Conservation (phyloP, 2,113 vertebrate genomes). For the Cyprinodon brontotheroides region DNA sequence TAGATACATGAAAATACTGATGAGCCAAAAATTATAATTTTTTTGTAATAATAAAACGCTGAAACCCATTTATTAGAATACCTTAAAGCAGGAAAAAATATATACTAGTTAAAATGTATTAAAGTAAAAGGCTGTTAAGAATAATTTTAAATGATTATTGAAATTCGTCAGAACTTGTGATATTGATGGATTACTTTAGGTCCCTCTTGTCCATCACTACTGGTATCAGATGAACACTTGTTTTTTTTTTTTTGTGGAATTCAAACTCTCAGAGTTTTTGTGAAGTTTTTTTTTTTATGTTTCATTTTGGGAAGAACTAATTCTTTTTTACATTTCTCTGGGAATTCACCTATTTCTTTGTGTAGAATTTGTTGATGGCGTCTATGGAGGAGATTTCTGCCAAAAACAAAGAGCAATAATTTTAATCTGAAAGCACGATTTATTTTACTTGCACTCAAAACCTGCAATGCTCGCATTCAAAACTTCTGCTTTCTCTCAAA, state of each 20-base stretch:
- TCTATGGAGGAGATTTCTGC: too few species aligned
- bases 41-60: not conserved
- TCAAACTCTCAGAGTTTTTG: not conserved
- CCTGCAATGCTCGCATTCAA: too few species aligned
- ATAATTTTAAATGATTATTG: not conserved
- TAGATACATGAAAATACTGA: too few species aligned
- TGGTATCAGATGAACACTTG: not conserved
- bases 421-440: too few species aligned
- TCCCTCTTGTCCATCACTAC: not conserved
- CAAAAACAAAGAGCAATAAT: too few species aligned
- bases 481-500: too few species aligned
- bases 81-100: not conserved
- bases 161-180: not conserved
- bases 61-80: not conserved
- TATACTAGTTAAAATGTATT: not conserved
- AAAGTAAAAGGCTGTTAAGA: not conserved
- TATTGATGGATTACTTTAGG: not conserved
- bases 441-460: too few species aligned
- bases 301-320: not conserved
- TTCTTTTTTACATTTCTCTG: not conserved
- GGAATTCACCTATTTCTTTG: not conserved
- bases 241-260: not conserved
- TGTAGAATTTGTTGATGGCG: not conserved
- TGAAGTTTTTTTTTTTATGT: too few species aligned
- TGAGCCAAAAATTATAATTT: too few species aligned